Evolutionary conservation across 2,113 vertebrate species (phyloP), one percentile per base, ranked within the genome.

Genomic region (Coptodon bakossiorum): DNA sequence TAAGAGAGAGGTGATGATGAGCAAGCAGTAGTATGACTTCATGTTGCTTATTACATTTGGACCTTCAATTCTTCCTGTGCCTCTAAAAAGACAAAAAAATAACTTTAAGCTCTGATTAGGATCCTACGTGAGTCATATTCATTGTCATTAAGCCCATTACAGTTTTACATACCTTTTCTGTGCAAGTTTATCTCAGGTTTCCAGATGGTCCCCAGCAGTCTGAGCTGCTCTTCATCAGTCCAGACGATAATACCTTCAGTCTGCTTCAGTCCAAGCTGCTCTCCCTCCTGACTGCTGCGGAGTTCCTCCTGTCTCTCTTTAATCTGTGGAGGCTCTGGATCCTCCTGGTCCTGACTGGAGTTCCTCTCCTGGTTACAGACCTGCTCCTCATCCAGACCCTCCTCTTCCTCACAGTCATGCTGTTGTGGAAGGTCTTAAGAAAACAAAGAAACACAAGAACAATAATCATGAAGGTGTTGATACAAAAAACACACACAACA

Each of bases 401-500:
- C 24, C 7, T 29, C 24, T 59, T 59, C 24, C 24, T 59, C 24
- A 59, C 56, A 59, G 56, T 0, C 24, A 59, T 59, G 56, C 1
- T 29, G 24, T 59, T 5, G 56, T 16, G 56, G 13, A 7, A 29
- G 56, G 7, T 3, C 56, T 59, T 29, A 13, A 59, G 56, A 16
- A 29, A 16, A 29, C 56, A 57, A 57, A 57, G 54, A 57, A 57
- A 27, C 24, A 57, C 3, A 57, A 16, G 56, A 57, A 57, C 12
- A 57, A 57, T 9, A 1, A 57, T 56, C 56, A 0, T 3, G 0
- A 57, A 27, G 4, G 56, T 27, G 13, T 2, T 57, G 24, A 57
- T 8, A 57, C 4, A 27, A 57, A 57, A 27, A 56, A 56, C 6
- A 57, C 19, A 52, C 53, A 24, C 53, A 24, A 56, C 53, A 56